Percentiles rank a stretch among this genome's conserved stretches.
These are phyloP conservation scores for Rhopalosiphum nymphaeae DNA, from an alignment of 2,888 invertebrate species.

Conservation along the genomic window DNA sequence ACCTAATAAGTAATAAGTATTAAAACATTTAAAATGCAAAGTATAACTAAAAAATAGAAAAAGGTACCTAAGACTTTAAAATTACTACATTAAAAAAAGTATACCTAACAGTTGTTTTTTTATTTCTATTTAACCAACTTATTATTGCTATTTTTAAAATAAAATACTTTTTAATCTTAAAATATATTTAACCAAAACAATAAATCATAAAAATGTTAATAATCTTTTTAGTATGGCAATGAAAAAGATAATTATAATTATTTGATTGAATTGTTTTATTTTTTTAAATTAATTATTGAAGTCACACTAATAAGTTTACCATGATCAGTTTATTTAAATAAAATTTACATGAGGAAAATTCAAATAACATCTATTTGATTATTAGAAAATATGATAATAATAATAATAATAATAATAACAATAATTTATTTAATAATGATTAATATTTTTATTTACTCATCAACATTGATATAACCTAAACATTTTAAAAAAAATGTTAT, in stretches of 20 bases:
- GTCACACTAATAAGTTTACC: slow-evolving; percentile 4
- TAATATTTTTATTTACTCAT: slow-evolving; percentile 9
- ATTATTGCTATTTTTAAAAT: background rate
- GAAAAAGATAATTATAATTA: slow-evolving; percentile 28
- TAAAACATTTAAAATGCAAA: background rate
- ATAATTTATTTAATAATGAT: background rate
- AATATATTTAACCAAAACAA: background rate
- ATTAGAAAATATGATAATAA: slow-evolving; percentile 6
- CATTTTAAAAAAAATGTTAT: background rate
- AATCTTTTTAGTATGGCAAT: background rate
- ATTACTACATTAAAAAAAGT: background rate
- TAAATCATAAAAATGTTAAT: background rate
- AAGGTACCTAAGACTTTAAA: background rate
- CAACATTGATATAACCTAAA: slow-evolving; percentile 16
- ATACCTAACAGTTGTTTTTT: background rate
- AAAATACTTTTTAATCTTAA: background rate
- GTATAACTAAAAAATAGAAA: background rate
- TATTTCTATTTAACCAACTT: background rate
- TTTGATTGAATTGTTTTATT: background rate
- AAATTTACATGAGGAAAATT: background rate
- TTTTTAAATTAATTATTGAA: slow-evolving; percentile 22
- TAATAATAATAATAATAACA: background rate
- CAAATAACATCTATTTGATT: slow-evolving; percentile 8
- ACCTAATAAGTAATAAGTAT: background rate
- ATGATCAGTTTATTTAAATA: background rate